Percentiles rank a stretch among this genome's conserved stretches.
These are phyloP conservation scores for Drosophila elegans DNA, from an alignment of 1,140 invertebrate genomes.

Conservation along the genomic window DNA sequence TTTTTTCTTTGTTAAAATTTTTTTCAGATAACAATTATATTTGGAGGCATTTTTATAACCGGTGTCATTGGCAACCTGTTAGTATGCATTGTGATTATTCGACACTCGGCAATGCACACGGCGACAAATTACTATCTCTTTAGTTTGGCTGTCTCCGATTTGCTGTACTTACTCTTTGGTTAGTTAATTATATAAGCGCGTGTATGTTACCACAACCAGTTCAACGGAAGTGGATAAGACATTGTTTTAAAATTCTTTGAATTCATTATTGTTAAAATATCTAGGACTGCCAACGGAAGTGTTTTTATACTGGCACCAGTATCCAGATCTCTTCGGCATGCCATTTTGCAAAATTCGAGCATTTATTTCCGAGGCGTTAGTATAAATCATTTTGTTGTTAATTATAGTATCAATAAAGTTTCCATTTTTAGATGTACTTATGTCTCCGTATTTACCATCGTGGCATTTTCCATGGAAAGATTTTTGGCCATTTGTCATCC, in stretches of 20 bases:
- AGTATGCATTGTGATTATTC: conserved; percentile 95
- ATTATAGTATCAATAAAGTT: neutral
- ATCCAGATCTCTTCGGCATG: conserved; percentile 94
- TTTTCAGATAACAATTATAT: conserved; percentile 90
- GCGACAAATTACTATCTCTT: conserved; percentile 97
- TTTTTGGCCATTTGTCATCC: conserved; percentile 97
- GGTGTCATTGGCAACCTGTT: conserved; percentile 94
- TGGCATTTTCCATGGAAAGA: conserved; percentile 93
- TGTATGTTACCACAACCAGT: no score
- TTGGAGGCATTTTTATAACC: conserved; percentile 92
- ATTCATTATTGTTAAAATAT: neutral
- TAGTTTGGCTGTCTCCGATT: conserved; percentile 92
- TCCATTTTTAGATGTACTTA: conserved; percentile 90
- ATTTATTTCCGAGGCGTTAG: conserved; percentile 94
- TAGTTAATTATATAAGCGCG: conserved; percentile 73
- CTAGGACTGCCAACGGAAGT: conserved; percentile 95
- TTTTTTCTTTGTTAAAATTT: neutral
- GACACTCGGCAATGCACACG: conserved; percentile 92
- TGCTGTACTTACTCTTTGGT: conserved; percentile 91
- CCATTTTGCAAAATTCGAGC: conserved; percentile 94
- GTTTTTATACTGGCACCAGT: conserved; percentile 96
- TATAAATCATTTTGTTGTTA: conserved; percentile 44
- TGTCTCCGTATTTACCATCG: conserved; percentile 95
- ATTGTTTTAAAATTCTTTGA: no score
- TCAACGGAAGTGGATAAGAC: no score